Evolutionary conservation across 2,113 vertebrate species (phyloP).

Genomic region (Pyrgilauda ruficollis): DNA sequence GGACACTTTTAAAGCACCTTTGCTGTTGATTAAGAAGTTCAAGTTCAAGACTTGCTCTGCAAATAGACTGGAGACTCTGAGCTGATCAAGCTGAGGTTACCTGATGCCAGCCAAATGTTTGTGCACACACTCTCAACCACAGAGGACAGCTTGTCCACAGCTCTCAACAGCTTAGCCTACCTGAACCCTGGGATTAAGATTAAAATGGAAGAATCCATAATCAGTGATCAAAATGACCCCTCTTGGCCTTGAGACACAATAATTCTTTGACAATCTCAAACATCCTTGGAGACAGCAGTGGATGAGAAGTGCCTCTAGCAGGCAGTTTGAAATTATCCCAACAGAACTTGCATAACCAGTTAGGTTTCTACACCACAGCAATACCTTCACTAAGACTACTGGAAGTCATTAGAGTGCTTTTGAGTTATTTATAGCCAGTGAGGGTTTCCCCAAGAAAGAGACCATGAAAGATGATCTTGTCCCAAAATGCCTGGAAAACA

Average conservation of each 20-base stretch:
- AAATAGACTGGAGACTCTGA: background rate
- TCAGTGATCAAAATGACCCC: background rate
- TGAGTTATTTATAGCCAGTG: conserved; percentile 13
- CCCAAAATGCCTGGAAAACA: background rate
- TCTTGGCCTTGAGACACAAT: background rate
- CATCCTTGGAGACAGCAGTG: fast-evolving
- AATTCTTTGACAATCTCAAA: background rate
- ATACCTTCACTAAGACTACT: background rate
- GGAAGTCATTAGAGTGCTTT: background rate
- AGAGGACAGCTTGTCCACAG: background rate
- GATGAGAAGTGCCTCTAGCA: background rate
- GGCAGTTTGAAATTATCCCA: background rate
- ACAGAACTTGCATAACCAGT: background rate
- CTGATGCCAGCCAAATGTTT: background rate
- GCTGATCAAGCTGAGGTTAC: background rate
- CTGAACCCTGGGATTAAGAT: background rate
- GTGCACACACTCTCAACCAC: background rate
- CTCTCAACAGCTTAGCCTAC: background rate
- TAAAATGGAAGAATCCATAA: background rate
- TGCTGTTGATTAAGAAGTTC: background rate
- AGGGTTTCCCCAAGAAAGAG: conserved; percentile 38
- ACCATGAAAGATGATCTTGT: background rate
- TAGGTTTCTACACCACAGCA: background rate
- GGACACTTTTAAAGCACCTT: background rate
- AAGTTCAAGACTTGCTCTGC: background rate